Base-by-base conservation (phyloP, 2,797 vertebrate species). In the Epinephelus awoara region DNA sequence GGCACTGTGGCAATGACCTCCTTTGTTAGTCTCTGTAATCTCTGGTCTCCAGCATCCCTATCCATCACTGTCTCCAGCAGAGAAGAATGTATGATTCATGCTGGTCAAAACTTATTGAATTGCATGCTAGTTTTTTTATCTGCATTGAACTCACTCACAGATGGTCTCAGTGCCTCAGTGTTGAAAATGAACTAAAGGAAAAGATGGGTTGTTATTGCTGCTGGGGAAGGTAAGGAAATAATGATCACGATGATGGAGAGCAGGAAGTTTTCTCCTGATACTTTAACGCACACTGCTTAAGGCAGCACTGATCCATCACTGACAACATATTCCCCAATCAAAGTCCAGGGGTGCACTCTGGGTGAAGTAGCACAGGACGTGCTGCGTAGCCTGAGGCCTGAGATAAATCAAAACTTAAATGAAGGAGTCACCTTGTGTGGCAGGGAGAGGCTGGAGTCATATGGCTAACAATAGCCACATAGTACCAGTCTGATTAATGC, bases 401-500 rank as follows among this genome's bases (percentile, higher is more conserved):
- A 57, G 4, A 87, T 75, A 49, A 71, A 85, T 85, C 64, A 75
- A 47, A 70, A 70, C 40, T 58, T 51, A 65, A 83, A 85, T 57
- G 51, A 57, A 70, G 79, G 73, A 72, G 65, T 83, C 84, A 86
- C 67, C 77, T 75, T 91, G 77, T 73, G 21, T 44, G 27, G n/a
- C 44, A 15, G n/a, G 29, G 69, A 58, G 72, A 69, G 46, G 58
- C 47, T 68, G 51, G 52, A 77, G 1, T 79, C 67, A 54, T 79
- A 64, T 76, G 56, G 72, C 77, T 88, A 92, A 93, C 89, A 80
- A 88, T 90, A 89, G 83, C 67, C 62, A 56, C 54, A 64, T 77
- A 50, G 67, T 56, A 67, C 67, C 42, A 27, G 34, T 55, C 82
- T 93, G 90, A 95, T 95, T 91, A 85, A 94, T 93, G 78, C 67